A percentile compares a stretch with the other conserved stretches of the same genome.
Evolutionary conservation across 2,888 invertebrate genomes (phyloP).

Genomic region (Oxystoma pomonae): DNA sequence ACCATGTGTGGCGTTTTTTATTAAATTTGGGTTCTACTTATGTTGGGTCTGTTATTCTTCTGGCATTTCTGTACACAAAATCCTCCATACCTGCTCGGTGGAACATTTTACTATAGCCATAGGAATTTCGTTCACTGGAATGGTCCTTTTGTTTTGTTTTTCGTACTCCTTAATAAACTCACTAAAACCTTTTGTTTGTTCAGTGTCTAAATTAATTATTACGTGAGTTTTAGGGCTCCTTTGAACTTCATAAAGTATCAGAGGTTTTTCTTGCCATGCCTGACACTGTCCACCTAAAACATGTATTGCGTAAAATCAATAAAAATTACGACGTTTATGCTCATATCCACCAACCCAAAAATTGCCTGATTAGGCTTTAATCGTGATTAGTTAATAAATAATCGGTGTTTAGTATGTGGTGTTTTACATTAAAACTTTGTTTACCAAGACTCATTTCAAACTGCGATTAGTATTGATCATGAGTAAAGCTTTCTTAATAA

Average conservation of each 20-base stretch:
- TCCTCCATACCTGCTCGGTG: not conserved
- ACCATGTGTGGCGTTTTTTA: too few relatives aligned
- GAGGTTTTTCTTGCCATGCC: conserved; percentile 34
- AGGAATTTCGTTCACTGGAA: not conserved
- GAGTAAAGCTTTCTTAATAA: too few relatives aligned
- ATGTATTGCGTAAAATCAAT: conserved; percentile 5
- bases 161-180: not conserved
- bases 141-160: not conserved
- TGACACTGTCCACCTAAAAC: conserved; percentile 45
- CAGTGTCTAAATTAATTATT: conserved; percentile 28
- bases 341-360: too few relatives aligned
- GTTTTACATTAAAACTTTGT: too few relatives aligned
- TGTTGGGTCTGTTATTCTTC: too few relatives aligned
- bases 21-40: too few relatives aligned
- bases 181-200: not conserved
- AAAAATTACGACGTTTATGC: too few relatives aligned
- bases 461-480: too few relatives aligned
- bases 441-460: too few relatives aligned
- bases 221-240: conserved; percentile 31
- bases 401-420: too few relatives aligned
- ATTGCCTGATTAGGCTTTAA: too few relatives aligned
- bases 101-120: not conserved
- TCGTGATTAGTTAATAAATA: too few relatives aligned
- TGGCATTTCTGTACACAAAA: not conserved
- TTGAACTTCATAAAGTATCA: conserved; percentile 27